Evolutionary conservation across 2,888 invertebrate species (phyloP).

Genomic region (Euproctis similis): DNA sequence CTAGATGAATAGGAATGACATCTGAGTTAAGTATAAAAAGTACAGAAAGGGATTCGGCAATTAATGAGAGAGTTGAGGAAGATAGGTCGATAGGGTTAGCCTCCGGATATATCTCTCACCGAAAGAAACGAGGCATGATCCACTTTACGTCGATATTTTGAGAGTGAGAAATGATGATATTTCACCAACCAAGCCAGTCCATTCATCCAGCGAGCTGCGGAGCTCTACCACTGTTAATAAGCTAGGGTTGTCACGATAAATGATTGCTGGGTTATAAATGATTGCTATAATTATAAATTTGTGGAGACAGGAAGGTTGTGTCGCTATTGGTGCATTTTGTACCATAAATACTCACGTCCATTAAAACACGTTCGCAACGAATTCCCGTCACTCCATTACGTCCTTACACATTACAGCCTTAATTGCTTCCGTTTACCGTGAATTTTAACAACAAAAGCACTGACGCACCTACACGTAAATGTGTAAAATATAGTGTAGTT

Average conservation of each 20-base stretch:
- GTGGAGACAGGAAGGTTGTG: constrained; percentile 37
- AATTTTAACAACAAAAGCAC: constrained; percentile 67
- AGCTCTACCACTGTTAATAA: too few relatives aligned
- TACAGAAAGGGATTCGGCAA: too few relatives aligned
- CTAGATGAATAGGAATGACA: too few relatives aligned
- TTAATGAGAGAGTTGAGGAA: too few relatives aligned
- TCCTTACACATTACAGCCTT: constrained; percentile 64
- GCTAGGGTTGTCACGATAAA: constrained; percentile 10
- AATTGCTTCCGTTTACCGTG: constrained; percentile 68
- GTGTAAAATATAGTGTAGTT: constrained; percentile 60
- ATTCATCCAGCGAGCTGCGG: too few relatives aligned
- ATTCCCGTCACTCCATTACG: constrained; percentile 66
- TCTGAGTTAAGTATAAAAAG: too few relatives aligned
- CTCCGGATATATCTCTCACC: too few relatives aligned
- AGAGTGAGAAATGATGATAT: too few relatives aligned
- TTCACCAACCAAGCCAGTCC: too few relatives aligned
- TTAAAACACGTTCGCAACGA: constrained; percentile 60
- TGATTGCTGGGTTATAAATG: constrained; percentile 35
- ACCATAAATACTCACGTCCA: constrained; percentile 56
- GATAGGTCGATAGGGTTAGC: too few relatives aligned
- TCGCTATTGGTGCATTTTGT: constrained; percentile 49
- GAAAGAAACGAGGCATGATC: too few relatives aligned
- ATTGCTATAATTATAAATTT: constrained; percentile 42
- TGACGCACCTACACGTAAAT: constrained; percentile 52
- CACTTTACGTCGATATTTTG: too few relatives aligned